A percentile compares a stretch with the other conserved stretches of the same genome.
Evolutionary conservation across 2,113 vertebrate genomes (phyloP).

Genomic region (Protobothrops mucrosquamatus): DNA sequence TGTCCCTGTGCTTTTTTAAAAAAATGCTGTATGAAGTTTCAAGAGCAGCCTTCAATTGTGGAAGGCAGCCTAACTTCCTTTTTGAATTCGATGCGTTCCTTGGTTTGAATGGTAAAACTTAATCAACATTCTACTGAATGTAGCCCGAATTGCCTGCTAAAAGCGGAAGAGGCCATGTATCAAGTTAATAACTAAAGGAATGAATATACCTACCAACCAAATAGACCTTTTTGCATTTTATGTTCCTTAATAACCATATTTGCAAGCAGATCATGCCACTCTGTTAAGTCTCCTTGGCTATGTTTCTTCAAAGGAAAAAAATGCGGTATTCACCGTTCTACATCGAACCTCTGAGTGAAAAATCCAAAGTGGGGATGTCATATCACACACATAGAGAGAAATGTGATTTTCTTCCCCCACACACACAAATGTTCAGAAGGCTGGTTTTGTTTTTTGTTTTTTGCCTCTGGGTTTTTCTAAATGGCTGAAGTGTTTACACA

Average conservation of each 20-base stretch:
- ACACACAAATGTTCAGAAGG: neutral
- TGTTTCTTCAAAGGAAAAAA: neutral
- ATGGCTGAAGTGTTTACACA: neutral
- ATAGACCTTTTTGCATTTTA: neutral
- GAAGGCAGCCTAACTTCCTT: neutral
- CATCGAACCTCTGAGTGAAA: neutral
- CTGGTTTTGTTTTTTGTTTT: neutral
- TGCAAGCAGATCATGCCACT: neutral
- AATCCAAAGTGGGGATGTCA: neutral
- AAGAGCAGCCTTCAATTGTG: neutral
- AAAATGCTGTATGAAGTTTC: neutral
- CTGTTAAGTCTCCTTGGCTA: neutral
- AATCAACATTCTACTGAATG: neutral
- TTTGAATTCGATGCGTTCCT: neutral
- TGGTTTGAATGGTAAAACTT: neutral
- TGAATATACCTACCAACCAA: neutral
- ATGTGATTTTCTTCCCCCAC: neutral
- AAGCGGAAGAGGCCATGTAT: neutral
- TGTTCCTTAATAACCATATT: neutral
- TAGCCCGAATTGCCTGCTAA: neutral
- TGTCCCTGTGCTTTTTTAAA: neutral
- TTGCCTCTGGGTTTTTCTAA: neutral
- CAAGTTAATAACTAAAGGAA: neutral
- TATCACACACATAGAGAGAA: neutral
- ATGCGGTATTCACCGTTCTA: neutral